Evolutionary conservation across 2,113 vertebrate genomes (phyloP).

Genomic region (Ibidorhyncha struthersii): DNA sequence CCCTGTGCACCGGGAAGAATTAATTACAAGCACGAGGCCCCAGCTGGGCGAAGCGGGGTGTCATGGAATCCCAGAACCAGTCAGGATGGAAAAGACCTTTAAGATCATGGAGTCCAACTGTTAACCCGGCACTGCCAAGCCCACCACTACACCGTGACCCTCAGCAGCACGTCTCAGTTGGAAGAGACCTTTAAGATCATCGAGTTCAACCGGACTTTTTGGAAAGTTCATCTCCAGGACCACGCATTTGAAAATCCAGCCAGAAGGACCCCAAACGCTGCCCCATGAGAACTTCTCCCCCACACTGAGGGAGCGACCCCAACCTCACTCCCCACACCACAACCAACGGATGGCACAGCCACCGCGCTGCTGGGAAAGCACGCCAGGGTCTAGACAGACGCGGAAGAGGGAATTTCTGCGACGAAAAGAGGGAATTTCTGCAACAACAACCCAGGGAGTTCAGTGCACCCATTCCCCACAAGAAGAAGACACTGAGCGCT

Average conservation of each 20-base stretch:
- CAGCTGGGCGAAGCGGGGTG: no score
- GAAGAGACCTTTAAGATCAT: background rate
- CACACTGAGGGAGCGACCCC: accelerated
- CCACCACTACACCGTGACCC: no score
- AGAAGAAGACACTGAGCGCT: background rate
- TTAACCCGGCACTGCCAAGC: no score
- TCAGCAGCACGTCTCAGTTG: no score
- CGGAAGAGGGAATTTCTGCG: background rate
- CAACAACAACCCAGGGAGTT: background rate
- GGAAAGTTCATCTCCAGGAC: background rate
- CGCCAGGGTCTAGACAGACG: accelerated
- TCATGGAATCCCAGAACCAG: background rate
- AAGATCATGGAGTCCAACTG: background rate
- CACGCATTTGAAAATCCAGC: no score
- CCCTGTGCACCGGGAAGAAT: no score
- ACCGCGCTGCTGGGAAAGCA: accelerated
- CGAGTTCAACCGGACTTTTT: no score
- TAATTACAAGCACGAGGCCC: no score
- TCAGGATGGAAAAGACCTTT: background rate
- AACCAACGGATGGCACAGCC: background rate
- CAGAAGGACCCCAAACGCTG: background rate
- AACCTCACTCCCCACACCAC: accelerated
- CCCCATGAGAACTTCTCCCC: background rate
- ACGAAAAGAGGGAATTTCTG: background rate
- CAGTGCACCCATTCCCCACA: accelerated